Base-by-base conservation (phyloP, 2,888 invertebrate species). In the Phorcus lineatus region DNA sequence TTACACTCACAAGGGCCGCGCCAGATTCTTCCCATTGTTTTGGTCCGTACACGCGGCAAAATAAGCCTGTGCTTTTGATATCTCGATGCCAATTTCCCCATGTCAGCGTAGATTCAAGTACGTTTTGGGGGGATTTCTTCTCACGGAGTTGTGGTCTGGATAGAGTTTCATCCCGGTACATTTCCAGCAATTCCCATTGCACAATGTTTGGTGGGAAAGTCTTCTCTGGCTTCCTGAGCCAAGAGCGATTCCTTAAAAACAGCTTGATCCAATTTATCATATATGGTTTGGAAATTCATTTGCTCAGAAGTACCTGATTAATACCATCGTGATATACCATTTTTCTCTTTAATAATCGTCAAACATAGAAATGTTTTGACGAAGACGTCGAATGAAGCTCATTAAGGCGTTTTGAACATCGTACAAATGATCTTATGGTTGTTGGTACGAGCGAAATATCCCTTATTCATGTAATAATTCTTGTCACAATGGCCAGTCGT, bases 391-490 rank as follows among this genome's bases (percentile, higher is more conserved):
- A 70, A 70, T n/a, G 36, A 70, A 70, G 36, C 70, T 70, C 70
- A 70, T 70, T 70, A 70, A 36, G n/a, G 3, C 36, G 19, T 31
- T 70, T 70, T n/a, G n/a, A 70, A 36, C 28, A 36, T 19, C 36
- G 36, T 36, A 40, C 31, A 70, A 70, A 70, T 40, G 70, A 40
- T 31, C 28, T 19, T 28, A 70, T 19, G 19, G 36, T 70, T 70
- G 36, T 28, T 36, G 19, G 28, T 40, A 70, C 70, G 70, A 70
- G 70, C 19, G 31, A 70, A 70, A 70, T 70, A 70, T 70, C 70
- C 31, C 70, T 70, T 70, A 36, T 70, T 70, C 70, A 70, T 70
- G 40, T 70, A 70, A 70, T 70, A 70, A 70, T 70, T 31, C 31
- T 36, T 70, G 70, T 70, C 70, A 70, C 31, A 40, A 70, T 70